phyloP scores from a whole-genome alignment of 2,113 vertebrate genomes.

The Lonchura striata region DNA sequence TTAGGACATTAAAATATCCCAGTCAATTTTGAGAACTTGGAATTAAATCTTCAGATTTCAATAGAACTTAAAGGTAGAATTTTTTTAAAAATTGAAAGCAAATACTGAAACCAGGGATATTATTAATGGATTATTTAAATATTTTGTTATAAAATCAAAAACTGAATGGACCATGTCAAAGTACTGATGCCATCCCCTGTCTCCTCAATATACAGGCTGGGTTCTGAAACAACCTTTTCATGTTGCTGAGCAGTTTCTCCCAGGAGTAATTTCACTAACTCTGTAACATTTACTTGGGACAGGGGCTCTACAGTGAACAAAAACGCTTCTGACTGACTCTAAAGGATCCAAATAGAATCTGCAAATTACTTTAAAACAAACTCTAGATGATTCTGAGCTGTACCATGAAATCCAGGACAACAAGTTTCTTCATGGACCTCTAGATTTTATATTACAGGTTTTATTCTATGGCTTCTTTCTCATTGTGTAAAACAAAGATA shows the following conservation, averaged over 20 bases:
- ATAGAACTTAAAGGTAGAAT: not conserved
- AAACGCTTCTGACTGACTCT: not conserved
- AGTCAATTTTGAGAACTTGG: not conserved
- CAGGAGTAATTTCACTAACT: not conserved
- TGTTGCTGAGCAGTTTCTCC: not conserved
- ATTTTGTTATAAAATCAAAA: not conserved
- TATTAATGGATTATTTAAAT: not conserved
- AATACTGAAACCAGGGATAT: not conserved
- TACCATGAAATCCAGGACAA: not conserved
- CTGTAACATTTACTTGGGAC: not conserved
- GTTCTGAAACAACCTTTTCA: not conserved
- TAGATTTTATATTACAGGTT: not conserved
- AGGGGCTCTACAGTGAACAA: not conserved
- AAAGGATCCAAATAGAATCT: not conserved
- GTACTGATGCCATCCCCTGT: not conserved
- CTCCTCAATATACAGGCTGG: not conserved
- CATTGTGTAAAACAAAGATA: not conserved
- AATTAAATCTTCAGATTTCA: not conserved
- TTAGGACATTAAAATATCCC: not conserved
- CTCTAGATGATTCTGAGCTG: not conserved
- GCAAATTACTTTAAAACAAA: not conserved
- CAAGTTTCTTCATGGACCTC: not conserved
- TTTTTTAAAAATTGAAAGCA: not conserved
- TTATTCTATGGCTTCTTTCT: not conserved
- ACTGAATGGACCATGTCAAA: not conserved